Evolutionary conservation across 2,797 vertebrate genomes (phyloP), one percentile per base, ranked within the genome.

Genomic region (Gallirallus australis): DNA sequence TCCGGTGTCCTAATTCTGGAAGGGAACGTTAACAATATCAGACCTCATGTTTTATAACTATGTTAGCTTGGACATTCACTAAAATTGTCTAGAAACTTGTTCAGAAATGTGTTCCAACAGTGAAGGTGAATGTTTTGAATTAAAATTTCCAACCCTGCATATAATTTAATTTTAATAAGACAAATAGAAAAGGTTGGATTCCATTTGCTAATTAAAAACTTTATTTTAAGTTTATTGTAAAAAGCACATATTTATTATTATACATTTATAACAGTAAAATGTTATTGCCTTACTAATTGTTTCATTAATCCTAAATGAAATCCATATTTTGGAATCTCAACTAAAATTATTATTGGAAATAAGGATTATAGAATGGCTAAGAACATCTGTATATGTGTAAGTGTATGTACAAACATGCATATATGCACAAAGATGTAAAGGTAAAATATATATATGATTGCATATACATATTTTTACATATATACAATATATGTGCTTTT

Each of bases 101-200:
- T 89, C 56, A 73, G 72, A 33, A 94, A 63, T 7, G 2, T 68
- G 75, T 64, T 82, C 57, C 53, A 90, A 63, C 47, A 81, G 31
- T 68, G 56, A 94, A 96, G 53, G 30, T 65, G n/a, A 93, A 86
- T 93, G 15, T 77, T 96, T 81, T 77, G 39, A 96, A 76, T 95
- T 92, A 88, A 82, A 96, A 96, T 94, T 89, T 90, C 52, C 13
- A 91, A 47, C 8, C 12, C 30, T 92, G 23, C 20, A 85, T 69
- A 42, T 96, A 84, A 70, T 93, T 96, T 86, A 23, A 47, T 87
- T 95, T 93, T 95, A 90, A 93, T 91, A 35, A 57, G 79, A 59
- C 23, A 75, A 21, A 73, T 94, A 82, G 28, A 90, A 95, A 90
- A 85, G 53, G 6, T 25, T 89, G 28, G 27, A 68, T 93, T 95